A percentile compares a stretch with the other conserved stretches of the same genome.
These are phyloP conservation scores for Microhierax caerulescens DNA, from an alignment of 2,797 vertebrate genomes.

Conservation along the genomic window DNA sequence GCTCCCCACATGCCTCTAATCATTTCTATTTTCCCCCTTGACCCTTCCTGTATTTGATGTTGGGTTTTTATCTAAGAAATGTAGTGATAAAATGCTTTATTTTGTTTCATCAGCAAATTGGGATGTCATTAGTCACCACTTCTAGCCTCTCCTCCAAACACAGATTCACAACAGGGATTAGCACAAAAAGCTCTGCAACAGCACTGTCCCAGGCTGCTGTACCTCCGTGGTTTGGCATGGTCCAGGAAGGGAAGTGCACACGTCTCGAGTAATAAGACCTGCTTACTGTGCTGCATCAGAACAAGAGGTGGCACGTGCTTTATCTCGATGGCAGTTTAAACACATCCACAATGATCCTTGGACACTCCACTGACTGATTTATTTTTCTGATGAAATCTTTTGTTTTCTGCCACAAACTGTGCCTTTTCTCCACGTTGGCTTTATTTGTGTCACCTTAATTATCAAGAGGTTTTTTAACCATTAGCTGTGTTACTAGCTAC, in stretches of 20 bases:
- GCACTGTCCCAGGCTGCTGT: background rate
- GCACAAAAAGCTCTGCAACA: background rate
- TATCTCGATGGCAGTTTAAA: background rate
- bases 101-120: conserved; percentile 19
- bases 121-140: background rate
- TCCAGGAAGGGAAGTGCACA: background rate
- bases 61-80: conserved; percentile 10
- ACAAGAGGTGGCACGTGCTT: fast-evolving
- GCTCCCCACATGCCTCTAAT: conserved; percentile 53
- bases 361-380: background rate
- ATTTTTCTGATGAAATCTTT: background rate
- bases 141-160: background rate
- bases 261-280: background rate
- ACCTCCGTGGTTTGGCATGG: fast-evolving
- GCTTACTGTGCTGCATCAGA: background rate
- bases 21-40: conserved; percentile 58
- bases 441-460: background rate
- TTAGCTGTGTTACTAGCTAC: background rate
- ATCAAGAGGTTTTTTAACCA: background rate
- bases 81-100: background rate
- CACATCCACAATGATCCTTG: background rate
- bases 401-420: background rate
- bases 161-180: background rate
- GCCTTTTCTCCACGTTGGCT: background rate
- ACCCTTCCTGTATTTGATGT: conserved; percentile 10